These are phyloP conservation scores for Terebella lapidaria DNA, from an alignment of 2,888 invertebrate genomes.

Conservation along the genomic window DNA sequence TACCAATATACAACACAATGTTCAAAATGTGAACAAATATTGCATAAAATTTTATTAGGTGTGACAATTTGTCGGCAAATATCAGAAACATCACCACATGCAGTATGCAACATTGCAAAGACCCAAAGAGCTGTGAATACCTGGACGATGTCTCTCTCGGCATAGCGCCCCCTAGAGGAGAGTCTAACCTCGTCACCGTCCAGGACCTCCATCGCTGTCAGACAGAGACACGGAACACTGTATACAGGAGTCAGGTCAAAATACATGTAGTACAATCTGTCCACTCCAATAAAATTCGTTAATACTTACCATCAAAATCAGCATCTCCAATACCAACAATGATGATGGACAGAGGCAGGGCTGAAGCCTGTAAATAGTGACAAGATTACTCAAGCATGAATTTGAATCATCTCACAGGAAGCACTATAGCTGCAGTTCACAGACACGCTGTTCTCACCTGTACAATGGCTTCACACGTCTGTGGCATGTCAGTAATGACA, in stretches of 20 bases:
- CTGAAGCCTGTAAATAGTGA: conserved; percentile 53
- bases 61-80: not conserved
- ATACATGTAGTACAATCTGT: too few species aligned
- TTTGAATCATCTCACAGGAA: too few species aligned
- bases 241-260: too few species aligned
- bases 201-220: conserved; percentile 22
- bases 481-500: conserved; percentile 60
- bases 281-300: too few species aligned
- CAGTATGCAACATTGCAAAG: too few species aligned
- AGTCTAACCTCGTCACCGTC: conserved; percentile 43
- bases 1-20: too few species aligned
- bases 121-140: conserved; percentile 12
- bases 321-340: conserved; percentile 52
- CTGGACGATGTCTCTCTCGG: conserved; percentile 43
- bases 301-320: conserved; percentile 45
- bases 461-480: conserved; percentile 48
- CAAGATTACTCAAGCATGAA: too few species aligned
- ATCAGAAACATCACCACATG: too few species aligned
- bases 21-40: too few species aligned
- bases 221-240: not conserved
- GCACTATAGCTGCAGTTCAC: not conserved
- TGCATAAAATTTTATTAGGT: not conserved
- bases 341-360: conserved; percentile 48
- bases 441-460: conserved; percentile 28
- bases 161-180: conserved; percentile 32